Percentiles rank a stretch among this genome's conserved stretches.
These are phyloP conservation scores for Tetraodon nigroviridis DNA, from an alignment of 2,113 vertebrate genomes.

Conservation along the genomic window DNA sequence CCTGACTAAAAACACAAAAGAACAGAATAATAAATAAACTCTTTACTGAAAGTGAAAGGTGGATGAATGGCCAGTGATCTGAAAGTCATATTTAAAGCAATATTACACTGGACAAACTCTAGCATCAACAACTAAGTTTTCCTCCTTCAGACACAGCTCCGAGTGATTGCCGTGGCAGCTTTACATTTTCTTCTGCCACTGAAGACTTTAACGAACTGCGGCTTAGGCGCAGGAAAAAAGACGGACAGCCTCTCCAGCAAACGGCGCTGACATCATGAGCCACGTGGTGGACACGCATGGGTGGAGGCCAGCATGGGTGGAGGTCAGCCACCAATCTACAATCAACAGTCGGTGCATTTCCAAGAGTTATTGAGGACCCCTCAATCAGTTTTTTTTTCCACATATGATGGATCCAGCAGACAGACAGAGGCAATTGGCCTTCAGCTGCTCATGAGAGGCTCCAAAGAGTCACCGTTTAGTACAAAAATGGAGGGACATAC, in stretches of 20 bases:
- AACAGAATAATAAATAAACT: constrained; percentile 23
- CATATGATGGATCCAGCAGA: constrained; percentile 51
- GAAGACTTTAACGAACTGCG: constrained; percentile 31
- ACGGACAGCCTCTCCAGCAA: constrained; percentile 13
- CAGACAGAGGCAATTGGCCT: constrained; percentile 33
- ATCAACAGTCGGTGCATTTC: constrained; percentile 36
- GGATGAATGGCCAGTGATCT: constrained; percentile 25
- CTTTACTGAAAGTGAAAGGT: constrained; percentile 12
- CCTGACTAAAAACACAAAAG: constrained; percentile 4
- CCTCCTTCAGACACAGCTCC: not conserved
- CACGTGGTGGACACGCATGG: not conserved
- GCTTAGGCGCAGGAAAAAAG: constrained; percentile 29
- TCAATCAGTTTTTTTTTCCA: constrained; percentile 47
- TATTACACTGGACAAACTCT: constrained; percentile 2
- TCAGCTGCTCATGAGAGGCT: constrained; percentile 31
- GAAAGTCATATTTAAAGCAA: constrained; percentile 17
- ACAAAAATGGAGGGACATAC: not conserved
- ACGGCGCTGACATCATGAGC: constrained; percentile 14
- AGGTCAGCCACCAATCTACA: constrained; percentile 16
- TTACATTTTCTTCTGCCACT: constrained; percentile 24
- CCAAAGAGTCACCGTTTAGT: not conserved
- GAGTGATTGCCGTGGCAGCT: constrained; percentile 5
- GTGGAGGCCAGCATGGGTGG: constrained; percentile 30
- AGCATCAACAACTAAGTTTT: constrained; percentile 28
- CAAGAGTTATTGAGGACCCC: too few relatives aligned